Evolutionary conservation across 2,888 invertebrate species (phyloP).

Genomic region (Caprella mutica): DNA sequence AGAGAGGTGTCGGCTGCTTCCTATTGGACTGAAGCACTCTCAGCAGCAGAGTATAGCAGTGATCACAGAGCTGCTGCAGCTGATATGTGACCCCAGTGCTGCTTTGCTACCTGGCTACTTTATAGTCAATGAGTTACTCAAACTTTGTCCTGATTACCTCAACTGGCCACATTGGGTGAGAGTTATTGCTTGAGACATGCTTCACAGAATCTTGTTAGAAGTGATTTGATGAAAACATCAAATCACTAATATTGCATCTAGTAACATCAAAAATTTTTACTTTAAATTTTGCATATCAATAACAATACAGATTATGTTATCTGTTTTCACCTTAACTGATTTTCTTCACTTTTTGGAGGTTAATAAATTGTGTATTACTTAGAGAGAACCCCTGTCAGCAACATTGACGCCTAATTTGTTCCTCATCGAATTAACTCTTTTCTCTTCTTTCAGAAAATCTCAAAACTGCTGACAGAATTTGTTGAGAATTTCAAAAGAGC

Average conservation of each 20-base stretch:
- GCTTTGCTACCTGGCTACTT: conserved; percentile 89
- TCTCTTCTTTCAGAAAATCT: conserved; percentile 77
- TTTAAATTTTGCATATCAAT: not conserved
- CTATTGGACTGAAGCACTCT: conserved; percentile 63
- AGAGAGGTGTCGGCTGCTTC: conserved; percentile 74
- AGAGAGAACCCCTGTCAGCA: no score
- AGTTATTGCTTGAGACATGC: not conserved
- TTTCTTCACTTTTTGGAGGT: no score
- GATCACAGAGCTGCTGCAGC: conserved; percentile 66
- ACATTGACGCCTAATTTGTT: no score
- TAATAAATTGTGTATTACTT: no score
- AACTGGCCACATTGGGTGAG: conserved; percentile 83
- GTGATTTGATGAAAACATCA: conserved; percentile 6
- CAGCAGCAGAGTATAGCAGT: conserved; percentile 70
- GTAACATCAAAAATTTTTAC: conserved; percentile 5
- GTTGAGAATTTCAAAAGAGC: conserved; percentile 85
- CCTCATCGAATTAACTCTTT: no score
- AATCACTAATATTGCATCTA: not conserved
- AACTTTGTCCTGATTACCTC: conserved; percentile 65
- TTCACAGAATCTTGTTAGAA: not conserved
- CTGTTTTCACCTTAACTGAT: no score
- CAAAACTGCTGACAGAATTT: conserved; percentile 71
- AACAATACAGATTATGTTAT: no score
- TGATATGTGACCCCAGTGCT: conserved; percentile 83
- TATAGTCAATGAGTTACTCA: conserved; percentile 87